phyloP scores from a whole-genome alignment of 2,797 vertebrate species.

The Argentina silus region DNA sequence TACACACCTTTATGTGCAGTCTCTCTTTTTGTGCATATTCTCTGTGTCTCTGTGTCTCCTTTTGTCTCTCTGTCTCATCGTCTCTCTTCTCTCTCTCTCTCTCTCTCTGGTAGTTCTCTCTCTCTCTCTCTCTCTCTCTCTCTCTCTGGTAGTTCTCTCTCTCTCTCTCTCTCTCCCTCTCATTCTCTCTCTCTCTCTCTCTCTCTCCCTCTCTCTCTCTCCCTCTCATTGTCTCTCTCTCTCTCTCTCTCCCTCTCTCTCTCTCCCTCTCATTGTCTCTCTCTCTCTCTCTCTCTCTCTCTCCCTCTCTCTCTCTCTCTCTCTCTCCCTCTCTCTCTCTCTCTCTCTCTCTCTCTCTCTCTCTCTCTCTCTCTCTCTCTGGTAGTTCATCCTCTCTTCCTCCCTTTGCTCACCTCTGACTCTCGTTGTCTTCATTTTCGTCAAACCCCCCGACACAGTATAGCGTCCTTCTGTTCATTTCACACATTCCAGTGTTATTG shows the following conservation, averaged over 20 bases:
- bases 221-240: no score
- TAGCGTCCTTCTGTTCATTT: background rate
- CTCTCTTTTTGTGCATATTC: background rate
- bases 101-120: no score
- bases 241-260: no score
- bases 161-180: no score
- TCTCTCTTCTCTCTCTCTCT: background rate
- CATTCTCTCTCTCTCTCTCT: background rate
- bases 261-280: background rate
- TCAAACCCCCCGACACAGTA: background rate
- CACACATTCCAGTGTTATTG: slow-evolving; percentile 30
- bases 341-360: background rate
- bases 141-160: no score
- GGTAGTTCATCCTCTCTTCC: background rate
- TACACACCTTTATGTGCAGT: background rate
- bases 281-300: background rate
- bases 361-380: background rate
- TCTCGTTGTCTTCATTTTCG: background rate
- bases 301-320: background rate
- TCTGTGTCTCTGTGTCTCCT: background rate
- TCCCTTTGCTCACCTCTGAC: background rate
- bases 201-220: background rate
- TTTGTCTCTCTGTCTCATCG: background rate
- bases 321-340: no score
- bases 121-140: background rate